Evolutionary conservation across 1,140 invertebrate species (phyloP), one percentile per base, ranked within the genome.

Genomic region (Drosophila busckii): DNA sequence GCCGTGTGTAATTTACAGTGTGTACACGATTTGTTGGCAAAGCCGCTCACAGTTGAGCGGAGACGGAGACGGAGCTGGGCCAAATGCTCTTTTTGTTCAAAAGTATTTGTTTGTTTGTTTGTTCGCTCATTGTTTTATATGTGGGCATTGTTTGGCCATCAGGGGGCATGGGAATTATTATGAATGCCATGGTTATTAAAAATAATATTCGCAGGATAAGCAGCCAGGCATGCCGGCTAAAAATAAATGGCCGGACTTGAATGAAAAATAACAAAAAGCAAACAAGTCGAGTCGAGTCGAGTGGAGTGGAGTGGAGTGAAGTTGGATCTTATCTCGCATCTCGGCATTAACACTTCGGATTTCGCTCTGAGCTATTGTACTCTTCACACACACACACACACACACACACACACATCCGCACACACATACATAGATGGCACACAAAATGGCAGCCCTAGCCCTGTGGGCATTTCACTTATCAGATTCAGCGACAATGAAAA

Each of bases 201-300:
- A 75, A 83, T 60, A 82, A 82, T 82, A 82, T 82, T 82, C 46
- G 75, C 56, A 54, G 70, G 76, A 53, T 75, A 66, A 82, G 64
- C 69, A 67, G 53, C 28, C 25, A 53, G 32, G 58, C 63, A 29
- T 37, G 31, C 46, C n/a, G n/a, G n/a, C n/a, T n/a, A n/a, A 40
- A 32, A 20, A 31, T 23, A 13, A 49, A 42, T 46, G 45, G 26
- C 28, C 17, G 10, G 8, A 40, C 25, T 4, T 10, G 15, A 13
- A 29, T 22, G 7, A 52, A 9, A 25, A 41, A 8, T 9, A 52
- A 12, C 2, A 31, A 20, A 2, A 29, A 25, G 22, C 3, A 35
- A 19, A 8, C 4, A 1, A 13, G n/a, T 4, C 10, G 26, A 20
- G 35, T 45, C 31, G 42, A 66, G 55, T 67, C 35, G 64, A 44